Conservation (phyloP, 2,888 invertebrate species). For the Chironomus riparius region DNA sequence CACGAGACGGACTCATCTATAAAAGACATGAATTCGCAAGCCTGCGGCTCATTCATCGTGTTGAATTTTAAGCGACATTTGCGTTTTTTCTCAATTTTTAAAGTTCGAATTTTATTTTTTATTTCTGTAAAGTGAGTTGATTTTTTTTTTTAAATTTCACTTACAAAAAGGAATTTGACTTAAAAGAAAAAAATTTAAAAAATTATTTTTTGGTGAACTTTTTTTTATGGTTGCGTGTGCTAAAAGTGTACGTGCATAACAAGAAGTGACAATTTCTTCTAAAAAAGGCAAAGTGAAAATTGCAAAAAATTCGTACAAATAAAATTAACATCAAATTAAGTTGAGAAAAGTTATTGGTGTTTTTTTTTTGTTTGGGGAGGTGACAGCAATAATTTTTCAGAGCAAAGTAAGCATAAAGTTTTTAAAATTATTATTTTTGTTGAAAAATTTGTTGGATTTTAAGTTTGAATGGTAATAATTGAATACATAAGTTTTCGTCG, state of each 20-base stretch:
- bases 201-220: background rate
- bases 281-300: too few relatives aligned
- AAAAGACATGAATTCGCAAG: slow-evolving; percentile 22
- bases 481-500: too few relatives aligned
- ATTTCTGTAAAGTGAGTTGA: too few relatives aligned
- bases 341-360: background rate
- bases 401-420: background rate
- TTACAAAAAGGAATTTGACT: background rate
- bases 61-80: slow-evolving; percentile 12
- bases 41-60: slow-evolving; percentile 19
- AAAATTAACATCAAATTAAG: too few relatives aligned
- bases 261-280: too few relatives aligned
- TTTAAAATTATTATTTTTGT: background rate
- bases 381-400: background rate
- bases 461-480: too few relatives aligned
- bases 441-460: background rate
- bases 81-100: background rate
- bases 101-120: background rate
- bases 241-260: too few relatives aligned
- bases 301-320: too few relatives aligned
- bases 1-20: slow-evolving; percentile 12
- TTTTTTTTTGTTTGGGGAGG: background rate
- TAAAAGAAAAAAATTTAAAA: background rate
- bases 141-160: too few relatives aligned
- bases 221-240: too few relatives aligned